These are phyloP conservation scores for Hylaeus anthracinus DNA, from an alignment of 1,140 invertebrate genomes.

Conservation along the genomic window DNA sequence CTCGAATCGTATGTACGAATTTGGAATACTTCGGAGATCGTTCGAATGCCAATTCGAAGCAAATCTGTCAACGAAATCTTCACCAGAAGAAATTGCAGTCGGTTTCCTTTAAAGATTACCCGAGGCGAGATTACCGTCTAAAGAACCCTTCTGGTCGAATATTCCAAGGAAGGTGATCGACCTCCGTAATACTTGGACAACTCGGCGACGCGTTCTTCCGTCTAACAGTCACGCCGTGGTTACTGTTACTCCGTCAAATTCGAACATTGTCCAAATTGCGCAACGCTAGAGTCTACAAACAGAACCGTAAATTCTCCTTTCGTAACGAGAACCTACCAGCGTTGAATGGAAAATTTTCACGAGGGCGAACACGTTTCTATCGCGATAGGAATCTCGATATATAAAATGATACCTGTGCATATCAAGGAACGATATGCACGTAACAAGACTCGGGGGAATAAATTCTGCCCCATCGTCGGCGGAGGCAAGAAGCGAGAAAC, in stretches of 20 bases:
- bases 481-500: background rate
- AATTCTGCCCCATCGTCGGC: background rate
- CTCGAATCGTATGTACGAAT: background rate
- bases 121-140: slow-evolving; percentile 21
- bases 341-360: too few relatives aligned
- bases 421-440: too few relatives aligned
- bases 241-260: slow-evolving; percentile 62
- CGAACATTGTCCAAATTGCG: slow-evolving; percentile 29
- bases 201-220: slow-evolving; percentile 17
- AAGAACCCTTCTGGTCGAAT: slow-evolving; percentile 55
- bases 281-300: background rate
- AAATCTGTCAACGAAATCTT: background rate
- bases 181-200: slow-evolving; percentile 24
- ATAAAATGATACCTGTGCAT: too few relatives aligned
- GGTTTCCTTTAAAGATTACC: slow-evolving; percentile 23
- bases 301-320: slow-evolving; percentile 19
- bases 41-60: too few relatives aligned
- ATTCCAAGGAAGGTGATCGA: slow-evolving; percentile 59
- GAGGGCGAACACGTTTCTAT: too few relatives aligned
- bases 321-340: too few relatives aligned
- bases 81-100: slow-evolving; percentile 5
- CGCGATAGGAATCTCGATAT: background rate
- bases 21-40: background rate
- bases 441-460: too few relatives aligned
- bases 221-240: slow-evolving; percentile 63